phyloP scores from a whole-genome alignment of 64 coral and sea anemone species.

The Montipora efflorescens region DNA sequence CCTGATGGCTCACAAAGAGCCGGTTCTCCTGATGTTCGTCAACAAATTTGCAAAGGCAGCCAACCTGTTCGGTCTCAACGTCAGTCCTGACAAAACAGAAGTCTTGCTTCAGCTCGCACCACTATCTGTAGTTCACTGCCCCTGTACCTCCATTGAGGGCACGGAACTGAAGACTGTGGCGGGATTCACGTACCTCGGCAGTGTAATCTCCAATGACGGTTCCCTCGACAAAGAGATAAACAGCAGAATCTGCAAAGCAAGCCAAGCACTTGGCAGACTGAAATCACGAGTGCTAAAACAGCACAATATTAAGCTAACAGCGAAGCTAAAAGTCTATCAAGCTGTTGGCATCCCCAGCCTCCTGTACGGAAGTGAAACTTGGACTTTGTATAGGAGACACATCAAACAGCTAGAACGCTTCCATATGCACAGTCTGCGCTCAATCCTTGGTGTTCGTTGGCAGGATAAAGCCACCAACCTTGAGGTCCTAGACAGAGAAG shows the following conservation, averaged over 20 bases:
- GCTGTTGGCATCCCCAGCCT: constrained; percentile 32
- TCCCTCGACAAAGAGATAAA: constrained; percentile 64
- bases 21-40: neutral
- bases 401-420: constrained; percentile 36
- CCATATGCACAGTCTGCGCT: constrained; percentile 45
- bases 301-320: constrained; percentile 22
- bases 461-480: constrained; percentile 42
- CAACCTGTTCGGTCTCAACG: constrained; percentile 24
- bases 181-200: constrained; percentile 46
- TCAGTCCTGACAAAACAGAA: constrained; percentile 37
- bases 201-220: constrained; percentile 51
- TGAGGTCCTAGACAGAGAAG: constrained; percentile 47
- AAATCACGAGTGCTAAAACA: neutral
- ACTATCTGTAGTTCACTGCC: neutral
- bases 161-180: constrained; percentile 10
- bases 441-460: constrained; percentile 29
- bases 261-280: constrained; percentile 48
- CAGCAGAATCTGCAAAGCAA: constrained; percentile 53
- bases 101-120: constrained; percentile 32
- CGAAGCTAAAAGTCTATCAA: constrained; percentile 40
- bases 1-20: neutral
- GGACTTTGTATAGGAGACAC: constrained; percentile 44
- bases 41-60: neutral
- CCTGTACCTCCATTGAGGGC: constrained; percentile 21
- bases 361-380: constrained; percentile 56